Percentiles rank a stretch among this genome's conserved stretches.
These are phyloP conservation scores for Hiodon tergisus DNA, from an alignment of 2,113 vertebrate genomes.

Conservation along the genomic window DNA sequence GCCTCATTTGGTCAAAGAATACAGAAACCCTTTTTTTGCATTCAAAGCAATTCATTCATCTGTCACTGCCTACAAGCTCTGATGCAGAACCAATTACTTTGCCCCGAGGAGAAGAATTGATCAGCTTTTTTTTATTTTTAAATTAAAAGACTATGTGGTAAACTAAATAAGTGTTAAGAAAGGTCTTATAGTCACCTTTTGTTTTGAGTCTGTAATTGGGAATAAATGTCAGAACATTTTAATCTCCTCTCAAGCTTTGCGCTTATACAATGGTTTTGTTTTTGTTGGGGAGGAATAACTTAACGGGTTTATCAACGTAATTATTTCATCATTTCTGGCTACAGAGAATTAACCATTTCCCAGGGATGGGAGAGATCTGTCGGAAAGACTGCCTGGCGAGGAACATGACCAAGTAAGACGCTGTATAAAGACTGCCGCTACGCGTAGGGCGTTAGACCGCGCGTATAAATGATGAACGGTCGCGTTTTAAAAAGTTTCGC, in stretches of 20 bases:
- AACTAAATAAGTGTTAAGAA: constrained; percentile 70
- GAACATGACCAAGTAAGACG: constrained; percentile 97
- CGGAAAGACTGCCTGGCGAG: constrained; percentile 97
- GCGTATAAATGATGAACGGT: too few relatives aligned
- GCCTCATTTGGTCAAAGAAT: constrained; percentile 72
- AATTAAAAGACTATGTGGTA: constrained; percentile 55
- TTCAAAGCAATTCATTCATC: constrained; percentile 74
- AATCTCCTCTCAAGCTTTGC: constrained; percentile 62
- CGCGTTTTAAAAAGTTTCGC: too few relatives aligned
- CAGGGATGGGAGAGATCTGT: constrained; percentile 99
- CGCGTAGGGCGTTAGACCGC: too few relatives aligned
- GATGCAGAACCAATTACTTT: constrained; percentile 77
- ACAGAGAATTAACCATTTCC: constrained; percentile 99
- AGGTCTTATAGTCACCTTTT: constrained; percentile 70
- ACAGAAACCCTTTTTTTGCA: constrained; percentile 55
- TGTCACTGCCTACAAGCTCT: constrained; percentile 64
- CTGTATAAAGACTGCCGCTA: not conserved
- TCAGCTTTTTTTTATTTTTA: constrained; percentile 49
- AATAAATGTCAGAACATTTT: constrained; percentile 74
- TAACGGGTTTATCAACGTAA: constrained; percentile 59
- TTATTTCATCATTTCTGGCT: constrained; percentile 62
- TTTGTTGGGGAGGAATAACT: constrained; percentile 56
- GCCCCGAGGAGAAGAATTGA: constrained; percentile 66
- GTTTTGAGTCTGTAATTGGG: constrained; percentile 74
- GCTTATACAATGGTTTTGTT: constrained; percentile 61